These are phyloP conservation scores for Xestoiulus laeticollis DNA, from an alignment of 2,888 invertebrate species.

Conservation along the genomic window DNA sequence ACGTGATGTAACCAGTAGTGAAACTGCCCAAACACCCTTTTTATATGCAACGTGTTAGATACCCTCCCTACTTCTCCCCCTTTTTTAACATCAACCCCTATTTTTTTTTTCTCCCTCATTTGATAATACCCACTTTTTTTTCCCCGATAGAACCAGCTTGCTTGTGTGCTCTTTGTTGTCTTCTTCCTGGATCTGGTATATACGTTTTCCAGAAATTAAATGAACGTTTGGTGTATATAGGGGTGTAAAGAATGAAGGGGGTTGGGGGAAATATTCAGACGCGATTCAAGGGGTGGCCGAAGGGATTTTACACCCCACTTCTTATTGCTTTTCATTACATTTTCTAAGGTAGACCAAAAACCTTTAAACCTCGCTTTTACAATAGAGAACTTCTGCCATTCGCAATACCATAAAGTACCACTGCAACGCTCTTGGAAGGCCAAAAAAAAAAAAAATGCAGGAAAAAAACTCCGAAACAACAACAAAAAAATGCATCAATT, in stretches of 20 bases:
- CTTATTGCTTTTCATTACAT: slow-evolving; percentile 30
- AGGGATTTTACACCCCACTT: slow-evolving; percentile 38
- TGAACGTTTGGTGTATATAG: slow-evolving; percentile 32
- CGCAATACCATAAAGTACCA: slow-evolving; percentile 14
- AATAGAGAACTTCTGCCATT: slow-evolving; percentile 29
- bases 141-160: neutral
- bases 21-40: neutral
- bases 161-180: neutral
- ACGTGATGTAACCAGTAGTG: neutral
- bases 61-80: neutral
- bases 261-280: slow-evolving; percentile 40
- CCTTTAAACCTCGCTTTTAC: slow-evolving; percentile 22
- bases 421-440: neutral
- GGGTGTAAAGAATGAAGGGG: slow-evolving; percentile 28
- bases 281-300: slow-evolving; percentile 41
- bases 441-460: neutral
- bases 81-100: neutral
- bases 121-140: neutral
- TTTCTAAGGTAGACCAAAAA: slow-evolving; percentile 31
- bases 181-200: neutral
- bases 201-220: slow-evolving; percentile 41
- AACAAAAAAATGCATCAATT: slow-evolving; percentile 16
- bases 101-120: neutral
- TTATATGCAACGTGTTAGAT: neutral
- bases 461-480: neutral